Percentiles rank a stretch among this genome's conserved stretches.
Evolutionary conservation across 1,140 invertebrate genomes (phyloP).

Genomic region (Ditylenchus dipsaci): DNA sequence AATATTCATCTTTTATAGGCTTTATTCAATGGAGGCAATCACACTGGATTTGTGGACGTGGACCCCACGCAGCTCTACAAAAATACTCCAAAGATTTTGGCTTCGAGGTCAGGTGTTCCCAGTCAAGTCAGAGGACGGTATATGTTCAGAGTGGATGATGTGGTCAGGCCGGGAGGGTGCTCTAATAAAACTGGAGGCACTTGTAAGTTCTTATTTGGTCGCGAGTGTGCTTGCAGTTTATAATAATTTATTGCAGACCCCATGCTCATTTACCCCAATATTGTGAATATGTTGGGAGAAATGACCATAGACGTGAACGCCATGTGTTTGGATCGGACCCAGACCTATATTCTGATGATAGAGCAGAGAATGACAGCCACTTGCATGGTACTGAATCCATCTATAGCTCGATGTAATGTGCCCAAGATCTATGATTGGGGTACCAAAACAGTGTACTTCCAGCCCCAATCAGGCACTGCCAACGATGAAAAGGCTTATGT

Average conservation of each 20-base stretch:
- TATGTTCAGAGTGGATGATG: slow-evolving; percentile 58
- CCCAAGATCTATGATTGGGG: slow-evolving; percentile 57
- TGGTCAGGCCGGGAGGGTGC: slow-evolving; percentile 54
- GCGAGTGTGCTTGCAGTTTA: slow-evolving; percentile 12
- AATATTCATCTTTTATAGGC: slow-evolving; percentile 25
- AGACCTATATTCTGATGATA: slow-evolving; percentile 58
- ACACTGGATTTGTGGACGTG: slow-evolving; percentile 54
- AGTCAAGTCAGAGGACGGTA: slow-evolving; percentile 56
- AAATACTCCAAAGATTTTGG: slow-evolving; percentile 55
- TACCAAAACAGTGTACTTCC: slow-evolving; percentile 57
- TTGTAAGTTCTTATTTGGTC: slow-evolving; percentile 40
- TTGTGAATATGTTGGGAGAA: slow-evolving; percentile 58
- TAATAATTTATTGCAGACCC: slow-evolving; percentile 33
- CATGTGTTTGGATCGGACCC: slow-evolving; percentile 51
- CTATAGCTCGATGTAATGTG: slow-evolving; percentile 51
- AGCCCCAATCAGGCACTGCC: slow-evolving; percentile 49
- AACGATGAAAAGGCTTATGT: slow-evolving; percentile 57
- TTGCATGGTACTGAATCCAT: slow-evolving; percentile 51
- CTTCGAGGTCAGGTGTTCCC: slow-evolving; percentile 54
- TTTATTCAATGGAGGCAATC: slow-evolving; percentile 56
- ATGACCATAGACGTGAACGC: slow-evolving; percentile 57
- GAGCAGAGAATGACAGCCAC: slow-evolving; percentile 53
- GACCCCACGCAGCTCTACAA: slow-evolving; percentile 57
- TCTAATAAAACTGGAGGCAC: slow-evolving; percentile 58
- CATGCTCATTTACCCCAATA: slow-evolving; percentile 57